These are phyloP conservation scores for Camelus bactrianus DNA, from an alignment of 2,113 vertebrate species.

Conservation along the genomic window DNA sequence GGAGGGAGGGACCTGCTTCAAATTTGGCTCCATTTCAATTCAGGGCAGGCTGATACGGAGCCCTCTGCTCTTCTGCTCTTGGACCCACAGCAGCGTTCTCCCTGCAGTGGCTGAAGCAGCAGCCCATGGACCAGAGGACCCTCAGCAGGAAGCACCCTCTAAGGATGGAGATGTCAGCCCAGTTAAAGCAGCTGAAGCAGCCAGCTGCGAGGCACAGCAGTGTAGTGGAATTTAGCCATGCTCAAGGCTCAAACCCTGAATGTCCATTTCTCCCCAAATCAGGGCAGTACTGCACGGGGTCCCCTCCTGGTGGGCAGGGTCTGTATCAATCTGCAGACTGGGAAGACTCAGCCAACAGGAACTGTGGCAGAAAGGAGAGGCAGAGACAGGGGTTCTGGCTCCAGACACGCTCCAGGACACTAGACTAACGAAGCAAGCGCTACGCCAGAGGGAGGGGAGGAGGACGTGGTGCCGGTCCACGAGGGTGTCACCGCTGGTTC, in stretches of 20 bases:
- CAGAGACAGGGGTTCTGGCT: background rate
- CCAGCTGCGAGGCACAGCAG: background rate
- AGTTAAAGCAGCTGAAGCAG: background rate
- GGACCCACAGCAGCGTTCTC: too few species aligned
- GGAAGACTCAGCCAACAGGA: background rate
- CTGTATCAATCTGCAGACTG: too few species aligned
- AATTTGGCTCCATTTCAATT: background rate
- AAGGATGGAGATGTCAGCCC: rapidly evolving
- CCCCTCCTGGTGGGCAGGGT: background rate
- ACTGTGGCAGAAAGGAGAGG: background rate
- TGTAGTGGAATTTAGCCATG: background rate
- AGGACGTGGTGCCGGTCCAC: rapidly evolving
- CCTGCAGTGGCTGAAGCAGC: rapidly evolving
- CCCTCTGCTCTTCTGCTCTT: background rate
- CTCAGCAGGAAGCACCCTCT: background rate
- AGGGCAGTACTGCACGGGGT: rapidly evolving
- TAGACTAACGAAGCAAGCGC: too few species aligned
- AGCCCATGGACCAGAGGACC: rapidly evolving
- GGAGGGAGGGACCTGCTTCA: too few species aligned
- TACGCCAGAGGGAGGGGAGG: background rate
- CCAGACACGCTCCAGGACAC: rapidly evolving
- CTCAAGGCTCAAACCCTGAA: background rate
- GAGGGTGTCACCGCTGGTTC: rapidly evolving
- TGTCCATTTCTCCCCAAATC: background rate
- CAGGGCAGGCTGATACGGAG: rapidly evolving